Base-by-base conservation (phyloP, 2,113 vertebrate species). In the Sturnira hondurensis region DNA sequence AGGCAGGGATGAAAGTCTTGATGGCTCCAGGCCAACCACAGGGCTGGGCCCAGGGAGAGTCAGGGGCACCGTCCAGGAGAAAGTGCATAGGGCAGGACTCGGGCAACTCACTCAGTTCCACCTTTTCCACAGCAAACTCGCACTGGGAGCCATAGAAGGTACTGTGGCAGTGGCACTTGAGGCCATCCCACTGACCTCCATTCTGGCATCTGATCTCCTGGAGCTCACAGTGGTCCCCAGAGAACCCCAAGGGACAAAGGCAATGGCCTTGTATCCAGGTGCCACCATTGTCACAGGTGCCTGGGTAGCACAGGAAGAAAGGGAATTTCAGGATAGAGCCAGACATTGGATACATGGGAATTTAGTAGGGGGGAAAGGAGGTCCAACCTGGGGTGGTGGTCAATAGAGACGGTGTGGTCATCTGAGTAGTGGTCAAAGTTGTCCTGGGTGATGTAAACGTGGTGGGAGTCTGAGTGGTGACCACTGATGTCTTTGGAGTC, bases 251-350 rank as follows among this genome's bases (percentile, higher is more conserved):
- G 26, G 1, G 50, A 5, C 97, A 97, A 17, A 33, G 20, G 45
- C 97, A 98, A 1, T 0, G 28, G 5, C 33, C 82, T 0, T 78
- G 56, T 1, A 3, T 70, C 96, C 91, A 96, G 36, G 45, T 94
- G 24, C 97, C 97, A 31, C 92, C 94, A 9, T 96, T 95, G 5
- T 93, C 16, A 78, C 97, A 98, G 31, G 5, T 20, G 4, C 89
- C 93, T 95, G 73, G 31, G 26, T 43, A 80, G n/a, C 50, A 74
- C 2, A 67, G 33, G 7, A 61, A 38, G 47, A 89, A 83, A 17
- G 7, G 8, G 38, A 86, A 61, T 22, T 78, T 94, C 77, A 52
- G 41, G 4, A 2, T 7, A 67, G 33, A 5, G 50, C 65, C 33
- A 38, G 65, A 63, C 50, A 19, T n/a, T 54, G 28, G 17, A 24